Evolutionary conservation across 2,888 invertebrate species (phyloP), one percentile per base, ranked within the genome.

Genomic region (Drosophila quinaria): DNA sequence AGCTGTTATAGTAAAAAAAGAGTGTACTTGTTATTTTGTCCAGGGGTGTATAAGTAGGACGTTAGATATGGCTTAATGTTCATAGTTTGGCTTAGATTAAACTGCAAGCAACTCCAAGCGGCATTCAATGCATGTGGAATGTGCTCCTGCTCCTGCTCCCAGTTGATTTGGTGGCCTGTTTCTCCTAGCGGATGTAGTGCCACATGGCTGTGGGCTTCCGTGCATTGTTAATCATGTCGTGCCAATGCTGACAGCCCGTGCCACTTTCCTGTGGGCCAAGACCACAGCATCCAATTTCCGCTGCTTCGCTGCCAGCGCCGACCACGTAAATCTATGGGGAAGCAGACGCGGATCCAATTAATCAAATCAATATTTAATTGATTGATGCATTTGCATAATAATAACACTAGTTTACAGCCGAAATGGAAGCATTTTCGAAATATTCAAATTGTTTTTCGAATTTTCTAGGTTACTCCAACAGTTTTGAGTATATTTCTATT

Each of bases 121-220:
- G 35, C 44, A 44, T 55, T 54, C 31, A 41, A 9, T n/a, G 51
- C 13, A 47, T 50, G n/a, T 35, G 4, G 33, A 35, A 44, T 22
- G 15, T 19, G 31, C 41, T 33, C 4, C 29, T 19, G 31, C 41
- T 33, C 4, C 29, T 52, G 22, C 41, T 46, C 1, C 10, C 13
- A 19, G 15, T 22, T 13, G 44, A 8, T 13, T 13, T 22, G 22
- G 5, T 42, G 4, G 13, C 13, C 11, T 15, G 25, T 31, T 58
- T 15, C 15, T 52, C 93, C 93, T 95, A 96, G 93, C 95, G 95
- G 76, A 97, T 94, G 74, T 95, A 96, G 93, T 98, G 98, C 98
- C 98, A 98, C 95, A 96, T 97, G 78, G 97, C 97, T 81, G 97
- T 96, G 19, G 97, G 96, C 91, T 97, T 97, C 81, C 97, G 95